Evolutionary conservation across 2,797 vertebrate genomes (phyloP), one percentile per base, ranked within the genome.

Genomic region (Sus cebifrons): DNA sequence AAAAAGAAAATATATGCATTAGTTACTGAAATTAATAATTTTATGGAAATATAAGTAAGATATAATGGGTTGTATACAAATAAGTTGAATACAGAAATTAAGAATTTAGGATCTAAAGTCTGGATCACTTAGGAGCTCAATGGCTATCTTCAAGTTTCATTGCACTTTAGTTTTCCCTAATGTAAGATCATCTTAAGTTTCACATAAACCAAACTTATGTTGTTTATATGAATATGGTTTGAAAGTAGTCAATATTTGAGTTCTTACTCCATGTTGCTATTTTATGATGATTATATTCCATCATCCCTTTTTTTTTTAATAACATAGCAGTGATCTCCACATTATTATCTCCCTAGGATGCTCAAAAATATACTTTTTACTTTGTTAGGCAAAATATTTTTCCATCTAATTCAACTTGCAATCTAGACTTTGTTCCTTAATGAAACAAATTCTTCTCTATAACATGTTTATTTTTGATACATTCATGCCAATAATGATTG

Each of bases 401-500:
- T 44, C 25, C 29, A 88, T 65, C 20, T 71, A 94, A 94, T 17
- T 97, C 91, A 95, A 21, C 1, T 83, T 64, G 27, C 6, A 20
- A 89, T 44, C 29, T 79, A 92, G 52, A 96, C 11, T 68, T 94
- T 3, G 25, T 93, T 92, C 70, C 27, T 74, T 96, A 95, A 82
- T 21, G 9, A 14, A 15, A 96, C 2, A 27, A 68, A 10, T 32
- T 96, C 58, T 68, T 75, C 32, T 73, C 40, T 86, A 91, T 27
- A 9, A 88, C 56, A 79, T 85, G 25, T 4, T 58, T 21, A 11
- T 71, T 15, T 25, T 74, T 85, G 17, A 86, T 62, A 71, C 20
- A 77, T 58, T 44, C 82, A 86, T 64, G 16, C 3, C 20, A 89
- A 60, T 86, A 44, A 58, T n/a, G 18, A 79, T 32, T 40, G 20